Evolutionary conservation across 2,113 vertebrate genomes (phyloP).

Genomic region (Pelodiscus sinensis): DNA sequence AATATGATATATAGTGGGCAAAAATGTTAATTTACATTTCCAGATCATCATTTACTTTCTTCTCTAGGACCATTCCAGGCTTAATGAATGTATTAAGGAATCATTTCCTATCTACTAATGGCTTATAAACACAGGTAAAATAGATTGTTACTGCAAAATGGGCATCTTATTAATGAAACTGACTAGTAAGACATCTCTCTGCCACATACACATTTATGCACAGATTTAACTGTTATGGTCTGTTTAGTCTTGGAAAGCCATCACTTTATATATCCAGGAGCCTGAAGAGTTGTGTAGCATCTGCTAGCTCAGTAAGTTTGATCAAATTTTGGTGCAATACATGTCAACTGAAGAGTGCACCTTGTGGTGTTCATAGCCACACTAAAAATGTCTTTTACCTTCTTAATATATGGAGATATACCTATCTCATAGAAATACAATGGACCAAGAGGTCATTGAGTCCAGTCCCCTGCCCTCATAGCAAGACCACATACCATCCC

Average conservation of each 20-base stretch:
- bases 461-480: too few relatives aligned
- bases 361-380: background rate
- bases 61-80: background rate
- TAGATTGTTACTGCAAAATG: background rate
- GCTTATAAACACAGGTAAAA: background rate
- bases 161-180: background rate
- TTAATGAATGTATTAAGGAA: background rate
- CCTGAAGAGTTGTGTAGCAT: background rate
- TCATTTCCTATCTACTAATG: background rate
- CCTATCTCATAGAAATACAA: too few relatives aligned
- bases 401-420: background rate
- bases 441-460: too few relatives aligned
- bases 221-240: background rate
- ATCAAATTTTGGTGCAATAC: background rate
- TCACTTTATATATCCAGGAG: background rate
- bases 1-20: background rate
- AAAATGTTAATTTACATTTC: conserved; percentile 4
- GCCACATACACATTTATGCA: rapidly evolving
- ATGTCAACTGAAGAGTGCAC: background rate
- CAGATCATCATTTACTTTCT: background rate
- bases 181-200: background rate
- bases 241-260: rapidly evolving
- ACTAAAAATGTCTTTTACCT: background rate
- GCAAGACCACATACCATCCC: too few relatives aligned
- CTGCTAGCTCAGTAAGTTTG: background rate